Base-by-base conservation (phyloP, 2,797 vertebrate species). In the Vireo griseus region DNA sequence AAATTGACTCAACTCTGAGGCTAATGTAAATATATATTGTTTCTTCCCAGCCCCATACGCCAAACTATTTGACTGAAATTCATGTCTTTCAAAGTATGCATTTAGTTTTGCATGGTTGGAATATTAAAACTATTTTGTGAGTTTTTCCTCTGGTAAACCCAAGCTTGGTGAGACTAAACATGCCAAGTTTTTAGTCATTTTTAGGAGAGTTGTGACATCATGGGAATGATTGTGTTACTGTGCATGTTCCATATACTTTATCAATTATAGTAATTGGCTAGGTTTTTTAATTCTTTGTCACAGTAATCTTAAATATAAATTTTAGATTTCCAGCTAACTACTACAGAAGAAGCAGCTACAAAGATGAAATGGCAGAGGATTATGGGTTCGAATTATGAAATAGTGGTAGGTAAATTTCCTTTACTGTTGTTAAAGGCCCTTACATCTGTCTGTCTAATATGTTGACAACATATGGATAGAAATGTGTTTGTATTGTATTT, bases 321-420 rank as follows among this genome's bases (percentile, higher is more conserved):
- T 98, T 88, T 84, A 98, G 98, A 95, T 67, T 97, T 95, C 85
- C 97, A 96, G 19, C 81, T 96, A 48, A 78, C 90, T 68, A 52
- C 84, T 67, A 40, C 90, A 42, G 96, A 97, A 92, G 99, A 99
- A 91, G 97, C 98, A 45, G 95, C 97, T 74, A 81, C 98, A 8
- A 97, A 98, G 95, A 97, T 97, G 88, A 99, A 99, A 92, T 99
- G 99, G 99, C 98, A 98, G 96, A 98, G 97, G 69, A 98, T 98
- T 96, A 98, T 99, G 91, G 99, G 99, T 31, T 97, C 97, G 7
- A 98, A 98, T 96, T 99, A 98, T 86, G 98, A 99, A 98, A 98
- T 99, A 89, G 98, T 99, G 83, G 99, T 99, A 98, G 92, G 99
- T 98, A 92, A 81, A 77, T 66, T 71, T 25, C 58, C 24, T 20